These are phyloP conservation scores for Miniopterus natalensis DNA, from an alignment of 2,113 vertebrate genomes.

Conservation along the genomic window DNA sequence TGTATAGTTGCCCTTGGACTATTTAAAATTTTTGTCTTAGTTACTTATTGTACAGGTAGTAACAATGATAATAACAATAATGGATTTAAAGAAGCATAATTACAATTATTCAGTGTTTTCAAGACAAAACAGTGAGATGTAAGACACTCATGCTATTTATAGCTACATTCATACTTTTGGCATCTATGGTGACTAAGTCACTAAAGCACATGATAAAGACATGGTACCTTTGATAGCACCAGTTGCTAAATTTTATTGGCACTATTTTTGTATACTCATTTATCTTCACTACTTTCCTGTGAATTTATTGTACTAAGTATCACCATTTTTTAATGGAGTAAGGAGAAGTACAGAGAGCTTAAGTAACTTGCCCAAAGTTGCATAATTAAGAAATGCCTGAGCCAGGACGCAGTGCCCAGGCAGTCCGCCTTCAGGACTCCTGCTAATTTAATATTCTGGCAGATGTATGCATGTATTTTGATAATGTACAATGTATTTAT, in stretches of 20 bases:
- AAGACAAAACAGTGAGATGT: background rate
- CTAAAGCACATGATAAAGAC: background rate
- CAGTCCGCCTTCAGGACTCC: background rate
- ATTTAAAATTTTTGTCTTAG: background rate
- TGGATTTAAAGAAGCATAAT: background rate
- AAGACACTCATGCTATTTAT: background rate
- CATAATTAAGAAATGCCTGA: background rate
- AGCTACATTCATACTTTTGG: background rate
- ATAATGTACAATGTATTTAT: background rate
- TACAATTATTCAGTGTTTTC: background rate
- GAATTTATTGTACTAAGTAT: background rate
- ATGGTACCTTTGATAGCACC: background rate
- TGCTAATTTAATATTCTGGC: background rate
- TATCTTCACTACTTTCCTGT: background rate
- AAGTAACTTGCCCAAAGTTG: background rate
- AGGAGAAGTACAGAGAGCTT: background rate
- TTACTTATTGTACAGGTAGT: background rate
- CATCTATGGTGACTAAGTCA: background rate
- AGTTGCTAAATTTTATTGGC: background rate
- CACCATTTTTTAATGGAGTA: background rate
- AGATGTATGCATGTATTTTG: background rate
- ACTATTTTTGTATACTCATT: background rate
- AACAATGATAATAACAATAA: background rate
- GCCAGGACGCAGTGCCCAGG: background rate
- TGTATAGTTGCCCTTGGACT: background rate